phyloP scores from a whole-genome alignment of 2,113 vertebrate species.

The Phrynosoma blainvillii region DNA sequence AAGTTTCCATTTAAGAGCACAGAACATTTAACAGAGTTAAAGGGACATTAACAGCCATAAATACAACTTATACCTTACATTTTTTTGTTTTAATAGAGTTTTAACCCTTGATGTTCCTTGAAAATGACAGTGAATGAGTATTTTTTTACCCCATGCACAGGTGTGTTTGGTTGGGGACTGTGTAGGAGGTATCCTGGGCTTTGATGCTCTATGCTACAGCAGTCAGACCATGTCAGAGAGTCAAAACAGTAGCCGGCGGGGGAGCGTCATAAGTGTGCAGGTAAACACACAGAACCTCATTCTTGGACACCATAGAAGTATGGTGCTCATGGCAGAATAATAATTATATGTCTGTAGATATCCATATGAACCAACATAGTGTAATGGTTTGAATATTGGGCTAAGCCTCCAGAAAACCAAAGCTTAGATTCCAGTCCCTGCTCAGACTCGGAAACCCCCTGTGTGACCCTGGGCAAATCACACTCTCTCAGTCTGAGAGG shows the following conservation, averaged over 20 bases:
- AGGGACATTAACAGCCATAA: neutral
- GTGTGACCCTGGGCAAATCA: too few species aligned
- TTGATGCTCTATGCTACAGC: slow-evolving; percentile 93
- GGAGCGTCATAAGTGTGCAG: slow-evolving; percentile 90
- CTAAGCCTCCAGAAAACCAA: too few species aligned
- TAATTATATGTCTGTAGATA: too few species aligned
- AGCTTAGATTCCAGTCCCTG: too few species aligned
- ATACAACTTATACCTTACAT: neutral
- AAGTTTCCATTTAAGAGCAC: neutral
- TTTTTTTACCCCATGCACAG: slow-evolving; percentile 69
- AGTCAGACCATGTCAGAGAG: slow-evolving; percentile 88
- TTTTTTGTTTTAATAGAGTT: neutral
- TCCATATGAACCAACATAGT: too few species aligned
- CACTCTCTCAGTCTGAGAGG: too few species aligned
- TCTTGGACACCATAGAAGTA: neutral
- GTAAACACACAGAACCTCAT: slow-evolving; percentile 66
- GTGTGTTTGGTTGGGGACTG: slow-evolving; percentile 97
- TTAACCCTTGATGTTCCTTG: neutral
- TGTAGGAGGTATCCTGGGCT: slow-evolving; percentile 95
- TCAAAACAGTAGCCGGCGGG: slow-evolving; percentile 92
- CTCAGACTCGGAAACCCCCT: too few species aligned
- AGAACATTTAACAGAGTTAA: neutral
- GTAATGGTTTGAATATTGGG: too few species aligned
- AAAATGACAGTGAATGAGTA: neutral
- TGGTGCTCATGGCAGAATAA: too few species aligned